Percentiles rank a stretch among this genome's conserved stretches.
These are phyloP conservation scores for Parascotia fuliginaria DNA, from an alignment of 2,888 invertebrate genomes.

Conservation along the genomic window DNA sequence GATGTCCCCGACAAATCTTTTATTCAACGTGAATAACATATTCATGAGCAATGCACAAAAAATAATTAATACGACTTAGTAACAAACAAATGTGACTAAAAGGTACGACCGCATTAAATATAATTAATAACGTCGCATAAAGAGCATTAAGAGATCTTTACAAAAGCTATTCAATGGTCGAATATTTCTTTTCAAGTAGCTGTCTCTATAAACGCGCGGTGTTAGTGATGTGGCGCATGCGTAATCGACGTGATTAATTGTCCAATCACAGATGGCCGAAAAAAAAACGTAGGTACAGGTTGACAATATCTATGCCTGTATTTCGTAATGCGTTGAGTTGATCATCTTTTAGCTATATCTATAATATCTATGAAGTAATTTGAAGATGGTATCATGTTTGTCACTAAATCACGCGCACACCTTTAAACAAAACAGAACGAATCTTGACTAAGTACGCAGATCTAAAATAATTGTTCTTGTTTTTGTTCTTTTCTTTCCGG, in stretches of 20 bases:
- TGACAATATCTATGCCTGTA: conserved; percentile 16
- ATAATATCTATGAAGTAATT: no score
- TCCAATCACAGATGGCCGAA: conserved; percentile 50
- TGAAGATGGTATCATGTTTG: no score
- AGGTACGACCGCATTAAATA: conserved; percentile 68
- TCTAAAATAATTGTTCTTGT: no score
- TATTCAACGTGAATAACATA: conserved; percentile 44
- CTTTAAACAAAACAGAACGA: no score
- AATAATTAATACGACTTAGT: conserved; percentile 34
- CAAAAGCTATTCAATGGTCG: conserved; percentile 63
- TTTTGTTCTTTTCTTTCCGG: no score
- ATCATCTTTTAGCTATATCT: background rate
- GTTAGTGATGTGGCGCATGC: conserved; percentile 69
- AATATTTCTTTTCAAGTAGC: conserved; percentile 70
- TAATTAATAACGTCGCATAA: conserved; percentile 77
- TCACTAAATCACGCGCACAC: no score
- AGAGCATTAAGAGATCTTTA: conserved; percentile 56
- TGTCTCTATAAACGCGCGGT: conserved; percentile 68
- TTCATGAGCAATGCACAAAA: conserved; percentile 46
- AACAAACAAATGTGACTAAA: conserved; percentile 52
- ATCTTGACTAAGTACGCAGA: no score
- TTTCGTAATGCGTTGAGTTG: background rate
- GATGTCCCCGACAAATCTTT: conserved; percentile 41
- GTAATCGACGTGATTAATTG: conserved; percentile 68
- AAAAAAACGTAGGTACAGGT: no score